phyloP scores from a whole-genome alignment of 2,888 invertebrate species.

The Cosmia trapezina region DNA sequence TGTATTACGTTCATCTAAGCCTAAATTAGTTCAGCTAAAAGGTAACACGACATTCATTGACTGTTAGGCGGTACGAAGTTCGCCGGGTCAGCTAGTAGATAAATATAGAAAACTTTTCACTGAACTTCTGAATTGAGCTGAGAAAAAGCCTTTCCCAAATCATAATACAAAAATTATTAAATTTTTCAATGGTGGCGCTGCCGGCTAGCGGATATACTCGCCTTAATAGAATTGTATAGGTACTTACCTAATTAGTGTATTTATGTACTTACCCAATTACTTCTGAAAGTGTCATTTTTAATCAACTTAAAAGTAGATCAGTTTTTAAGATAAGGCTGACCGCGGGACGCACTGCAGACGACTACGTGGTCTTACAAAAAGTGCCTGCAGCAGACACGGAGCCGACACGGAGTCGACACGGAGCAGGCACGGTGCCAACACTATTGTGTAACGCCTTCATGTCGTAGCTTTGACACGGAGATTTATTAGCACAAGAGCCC shows the following conservation, averaged over 20 bases:
- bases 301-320: neutral
- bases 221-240: too few relatives aligned
- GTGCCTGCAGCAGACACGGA: conserved; percentile 3
- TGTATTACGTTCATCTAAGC: too few relatives aligned
- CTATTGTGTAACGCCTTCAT: conserved; percentile 13
- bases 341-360: conserved; percentile 24
- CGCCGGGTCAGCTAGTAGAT: too few relatives aligned
- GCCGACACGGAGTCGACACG: conserved; percentile 26
- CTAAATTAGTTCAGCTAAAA: too few relatives aligned
- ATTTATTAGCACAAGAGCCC: conserved; percentile 26
- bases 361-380: conserved; percentile 19
- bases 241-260: neutral
- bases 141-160: neutral
- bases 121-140: neutral
- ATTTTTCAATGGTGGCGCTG: too few relatives aligned
- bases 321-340: conserved; percentile 1
- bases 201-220: too few relatives aligned
- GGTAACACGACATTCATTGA: too few relatives aligned
- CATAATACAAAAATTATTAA: too few relatives aligned
- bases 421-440: too few relatives aligned
- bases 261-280: neutral
- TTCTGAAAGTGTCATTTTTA: too few relatives aligned
- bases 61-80: too few relatives aligned
- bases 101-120: neutral
- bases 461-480: conserved; percentile 4